Base-by-base conservation (phyloP, 2,888 invertebrate genomes). In the Heliconius erato region DNA sequence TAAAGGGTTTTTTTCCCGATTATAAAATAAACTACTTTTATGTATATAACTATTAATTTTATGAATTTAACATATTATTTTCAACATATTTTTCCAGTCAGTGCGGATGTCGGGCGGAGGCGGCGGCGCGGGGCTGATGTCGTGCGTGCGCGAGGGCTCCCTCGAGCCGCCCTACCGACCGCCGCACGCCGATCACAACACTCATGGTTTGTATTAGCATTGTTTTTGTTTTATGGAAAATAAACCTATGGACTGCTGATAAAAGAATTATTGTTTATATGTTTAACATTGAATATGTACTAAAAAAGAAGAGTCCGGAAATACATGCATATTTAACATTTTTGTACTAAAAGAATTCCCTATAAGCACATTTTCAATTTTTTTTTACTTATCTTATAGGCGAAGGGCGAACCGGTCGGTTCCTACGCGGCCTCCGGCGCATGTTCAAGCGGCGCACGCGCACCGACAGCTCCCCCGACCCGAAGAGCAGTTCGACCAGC, bases 371-470 rank as follows among this genome's bases (percentile, higher is more conserved):
- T 19, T 49, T 49, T 16, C 40, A 40, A 40, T 11, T 2, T 4
- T 59, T 59, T 59, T 23, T 11, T 3, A 59, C 23, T n/a, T 11
- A 40, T 59, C 11, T 84, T 94, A 71, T 93, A 95, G 95, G 95
- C 91, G 95, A 95, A 87, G 95, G 95, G 74, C 95, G 95, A 86
- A 97, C 97, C 83, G 96, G 97, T n/a, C 96, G 97, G 82, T 97
- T 97, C 90, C 96, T 97, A 84, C 97, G 97, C 88, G 97, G 97
- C 59, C 96, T 97, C 87, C 97, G 97, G 88, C 97, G 97, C 89
- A 97, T 97, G 93, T 98, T 98, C 92, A 97, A 97, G 92, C 97
- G 96, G 79, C 93, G 95, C 85, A 89, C 95, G 68, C 91, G 95
- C 90, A 90, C 96, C 85, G 92, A 95, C 90, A 89, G 95, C 91